A percentile compares a stretch with the other conserved stretches of the same genome.
phyloP scores from a whole-genome alignment of 37 sponge, comb jelly and placozoan genomes.

The Cliona cf. orientalis region DNA sequence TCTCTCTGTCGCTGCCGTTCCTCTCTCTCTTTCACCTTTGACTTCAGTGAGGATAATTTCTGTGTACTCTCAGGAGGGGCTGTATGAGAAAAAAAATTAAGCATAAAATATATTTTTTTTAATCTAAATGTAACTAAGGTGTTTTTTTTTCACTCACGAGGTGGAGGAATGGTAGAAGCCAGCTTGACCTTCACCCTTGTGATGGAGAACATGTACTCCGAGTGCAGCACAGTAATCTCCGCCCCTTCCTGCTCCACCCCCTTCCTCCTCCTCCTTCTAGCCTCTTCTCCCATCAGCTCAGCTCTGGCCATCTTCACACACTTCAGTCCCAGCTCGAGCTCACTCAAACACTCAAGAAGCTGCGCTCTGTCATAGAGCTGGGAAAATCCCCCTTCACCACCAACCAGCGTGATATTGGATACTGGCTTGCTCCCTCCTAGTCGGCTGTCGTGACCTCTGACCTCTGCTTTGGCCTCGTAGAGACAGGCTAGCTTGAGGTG shows the following conservation, averaged over 20 bases:
- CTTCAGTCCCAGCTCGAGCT: conserved; percentile 21
- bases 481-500: conserved; percentile 62
- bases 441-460: not conserved
- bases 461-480: conserved; percentile 32
- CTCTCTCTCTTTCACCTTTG: conserved; percentile 57
- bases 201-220: conserved; percentile 37
- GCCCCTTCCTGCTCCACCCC: not conserved
- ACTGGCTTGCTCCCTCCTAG: not conserved
- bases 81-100: not conserved
- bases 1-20: conserved; percentile 24
- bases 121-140: not conserved
- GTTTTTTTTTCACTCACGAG: conserved; percentile 17
- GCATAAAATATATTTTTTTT: not conserved
- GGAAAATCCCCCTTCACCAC: too few relatives aligned
- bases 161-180: conserved; percentile 67
- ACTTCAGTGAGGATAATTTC: conserved; percentile 59
- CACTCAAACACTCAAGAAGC: conserved; percentile 25
- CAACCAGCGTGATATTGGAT: not conserved
- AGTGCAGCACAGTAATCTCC: conserved; percentile 45
- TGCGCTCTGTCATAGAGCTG: conserved; percentile 25
- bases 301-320: conserved; percentile 8
- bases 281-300: not conserved
- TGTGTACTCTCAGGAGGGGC: conserved; percentile 8
- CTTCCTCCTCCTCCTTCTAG: not conserved
- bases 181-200: conserved; percentile 61